Conservation (phyloP, 2,888 invertebrate genomes). For the Andrena chrysosceles region DNA sequence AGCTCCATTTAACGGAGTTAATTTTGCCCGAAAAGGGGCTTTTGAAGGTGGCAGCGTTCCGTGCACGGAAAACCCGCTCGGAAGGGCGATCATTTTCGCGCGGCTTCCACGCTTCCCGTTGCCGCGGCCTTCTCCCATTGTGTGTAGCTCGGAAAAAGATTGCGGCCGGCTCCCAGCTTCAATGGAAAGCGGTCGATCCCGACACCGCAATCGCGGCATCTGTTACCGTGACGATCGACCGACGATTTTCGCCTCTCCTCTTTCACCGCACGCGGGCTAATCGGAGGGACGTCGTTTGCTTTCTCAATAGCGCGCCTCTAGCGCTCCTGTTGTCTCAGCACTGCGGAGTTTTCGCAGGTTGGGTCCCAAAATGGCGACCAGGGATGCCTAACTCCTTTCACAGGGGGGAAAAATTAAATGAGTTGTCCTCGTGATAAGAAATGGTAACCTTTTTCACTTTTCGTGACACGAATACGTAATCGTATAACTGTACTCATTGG, state of each 20-base stretch:
- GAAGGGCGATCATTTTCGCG: conserved; percentile 35
- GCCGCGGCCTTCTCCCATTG: conserved; percentile 34
- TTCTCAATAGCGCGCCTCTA: conserved; percentile 35
- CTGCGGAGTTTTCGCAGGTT: conserved; percentile 5
- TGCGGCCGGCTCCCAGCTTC: conserved; percentile 51
- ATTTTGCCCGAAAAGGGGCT: conserved; percentile 19
- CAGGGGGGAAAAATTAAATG: background rate
- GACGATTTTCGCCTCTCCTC: conserved; percentile 57
- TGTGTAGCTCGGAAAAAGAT: conserved; percentile 47
- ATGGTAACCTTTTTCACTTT: background rate
- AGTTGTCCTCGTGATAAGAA: too few relatives aligned
- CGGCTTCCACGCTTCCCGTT: conserved; percentile 46
- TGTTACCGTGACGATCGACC: conserved; percentile 60
- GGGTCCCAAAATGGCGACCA: background rate
- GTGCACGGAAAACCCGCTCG: conserved; percentile 1
- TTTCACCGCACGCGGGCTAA: conserved; percentile 55
- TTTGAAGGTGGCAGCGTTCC: background rate
- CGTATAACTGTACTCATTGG: too few relatives aligned
- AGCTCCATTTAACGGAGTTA: conserved; percentile 2
- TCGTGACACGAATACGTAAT: too few relatives aligned
- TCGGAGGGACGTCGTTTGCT: conserved; percentile 58
- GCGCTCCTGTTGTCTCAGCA: conserved; percentile 11
- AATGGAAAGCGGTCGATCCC: conserved; percentile 60
- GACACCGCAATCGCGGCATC: conserved; percentile 60
- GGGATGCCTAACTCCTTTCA: background rate